These are phyloP conservation scores for Xestia ashworthii DNA, from an alignment of 2,888 invertebrate species.

Conservation along the genomic window DNA sequence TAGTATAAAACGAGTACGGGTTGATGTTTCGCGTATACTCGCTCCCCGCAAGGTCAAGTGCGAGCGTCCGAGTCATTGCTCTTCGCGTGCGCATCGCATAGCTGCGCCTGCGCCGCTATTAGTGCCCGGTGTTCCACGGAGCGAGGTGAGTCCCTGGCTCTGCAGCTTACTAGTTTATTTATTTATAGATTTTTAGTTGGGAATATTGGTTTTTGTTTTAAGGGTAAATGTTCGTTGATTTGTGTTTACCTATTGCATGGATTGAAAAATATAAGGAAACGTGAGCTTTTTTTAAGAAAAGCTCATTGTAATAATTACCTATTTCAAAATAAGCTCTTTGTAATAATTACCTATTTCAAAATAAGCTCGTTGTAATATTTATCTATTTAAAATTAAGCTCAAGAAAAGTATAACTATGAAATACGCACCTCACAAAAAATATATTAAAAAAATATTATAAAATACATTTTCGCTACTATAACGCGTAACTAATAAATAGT, in stretches of 20 bases:
- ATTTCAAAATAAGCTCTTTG: neutral
- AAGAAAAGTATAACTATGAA: neutral
- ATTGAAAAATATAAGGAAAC: neutral
- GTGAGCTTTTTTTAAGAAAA: neutral
- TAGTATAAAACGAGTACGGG: constrained; percentile 88
- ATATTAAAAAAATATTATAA: neutral
- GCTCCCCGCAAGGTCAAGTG: constrained; percentile 87
- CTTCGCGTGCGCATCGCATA: constrained; percentile 78
- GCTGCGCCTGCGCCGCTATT: constrained; percentile 74
- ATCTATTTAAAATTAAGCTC: neutral
- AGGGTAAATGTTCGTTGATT: neutral
- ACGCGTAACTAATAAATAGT: no score
- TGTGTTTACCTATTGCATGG: no score
- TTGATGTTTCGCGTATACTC: constrained; percentile 86
- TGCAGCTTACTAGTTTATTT: constrained; percentile 48
- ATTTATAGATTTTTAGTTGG: constrained; percentile 39
- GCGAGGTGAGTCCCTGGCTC: constrained; percentile 67
- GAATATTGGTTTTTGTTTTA: neutral
- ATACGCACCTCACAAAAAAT: neutral
- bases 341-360: neutral
- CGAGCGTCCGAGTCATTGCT: constrained; percentile 89
- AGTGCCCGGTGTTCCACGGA: constrained; percentile 65
- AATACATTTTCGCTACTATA: no score
- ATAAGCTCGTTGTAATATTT: neutral
- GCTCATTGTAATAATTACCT: neutral